Base-by-base conservation (phyloP, 2,888 invertebrate species). In the Xylophagus ater region DNA sequence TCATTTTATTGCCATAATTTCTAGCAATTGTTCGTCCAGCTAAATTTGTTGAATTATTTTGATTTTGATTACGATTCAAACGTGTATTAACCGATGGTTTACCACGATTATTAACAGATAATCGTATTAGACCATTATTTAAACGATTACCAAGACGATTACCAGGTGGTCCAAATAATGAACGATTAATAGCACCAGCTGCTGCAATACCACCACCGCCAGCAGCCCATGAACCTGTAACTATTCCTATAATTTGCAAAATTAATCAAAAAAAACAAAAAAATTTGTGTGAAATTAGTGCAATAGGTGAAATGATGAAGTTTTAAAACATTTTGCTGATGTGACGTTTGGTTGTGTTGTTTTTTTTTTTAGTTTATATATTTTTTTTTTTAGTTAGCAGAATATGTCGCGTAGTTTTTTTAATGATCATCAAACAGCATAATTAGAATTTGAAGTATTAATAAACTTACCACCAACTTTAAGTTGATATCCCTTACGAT, bases 161-260 rank as follows among this genome's bases (percentile, higher is more conserved):
- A 26, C 43, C 44, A 19, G 49, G 43, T 44, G 45, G 47, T 41
- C 49, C 50, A 42, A 47, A 47, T 5, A 51, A 26, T n/a, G 51
- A 43, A 34, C 49, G 49, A 35, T 49, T 46, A 32, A 46, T 40
- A 38, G 41, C 43, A 34, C 46, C 45, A 24, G 47, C 43, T 42
- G 42, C n/a, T n/a, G n/a, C n/a, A n/a, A n/a, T n/a, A 29, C 28
- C 34, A 14, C 34, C 39, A 45, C 46, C 46, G 32, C 45, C 47
- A 33, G 47, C 49, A 33, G 53, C 53, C 54, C 54, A 54, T 30
- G 53, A 53, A 45, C 54, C 54, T 47, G 53, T 53, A 48, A 54
- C 54, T 49, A 54, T 51, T 47, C 54, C 52, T 50, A 50, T 46
- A 51, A 51, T 51, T 50, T 42, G 45, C 48, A 49, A 50, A 50